Conservation (phyloP, 2,113 vertebrate genomes). For the Dendrocopos noguchii region DNA sequence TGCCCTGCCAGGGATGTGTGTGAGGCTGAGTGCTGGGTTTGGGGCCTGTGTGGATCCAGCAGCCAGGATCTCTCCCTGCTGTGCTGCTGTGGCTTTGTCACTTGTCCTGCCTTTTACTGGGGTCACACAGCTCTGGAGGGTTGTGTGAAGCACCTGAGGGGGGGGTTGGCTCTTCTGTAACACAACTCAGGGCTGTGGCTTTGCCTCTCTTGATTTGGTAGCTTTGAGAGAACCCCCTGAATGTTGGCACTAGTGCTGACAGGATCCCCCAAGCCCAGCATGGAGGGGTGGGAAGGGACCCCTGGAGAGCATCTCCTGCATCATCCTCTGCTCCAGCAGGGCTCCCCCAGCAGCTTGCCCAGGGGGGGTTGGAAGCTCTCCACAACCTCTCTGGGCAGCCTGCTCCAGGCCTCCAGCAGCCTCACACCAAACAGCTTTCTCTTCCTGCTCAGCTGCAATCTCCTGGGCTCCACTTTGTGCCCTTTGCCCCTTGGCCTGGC, state of each 20-base stretch:
- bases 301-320: too few relatives aligned
- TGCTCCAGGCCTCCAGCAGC: neutral
- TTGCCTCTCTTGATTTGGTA: neutral
- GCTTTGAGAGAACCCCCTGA: neutral
- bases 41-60: fast-evolving
- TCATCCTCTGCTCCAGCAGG: too few relatives aligned
- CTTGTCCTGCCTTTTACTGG: too few relatives aligned
- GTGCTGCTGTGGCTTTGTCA: neutral
- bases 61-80: neutral
- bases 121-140: neutral
- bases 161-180: too few relatives aligned
- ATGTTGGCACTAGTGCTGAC: neutral
- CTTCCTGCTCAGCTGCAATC: too few relatives aligned
- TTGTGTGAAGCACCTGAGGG: neutral
- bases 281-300: neutral
- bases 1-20: fast-evolving
- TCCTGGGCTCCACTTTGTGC: neutral
- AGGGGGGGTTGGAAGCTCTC: too few relatives aligned
- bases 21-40: too few relatives aligned
- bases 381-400: neutral
- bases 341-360: too few relatives aligned
- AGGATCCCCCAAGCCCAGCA: neutral
- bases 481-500: too few relatives aligned
- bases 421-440: neutral
- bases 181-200: fast-evolving